These are phyloP conservation scores for Carettochelys insculpta DNA, from an alignment of 2,113 vertebrate species.

Conservation along the genomic window DNA sequence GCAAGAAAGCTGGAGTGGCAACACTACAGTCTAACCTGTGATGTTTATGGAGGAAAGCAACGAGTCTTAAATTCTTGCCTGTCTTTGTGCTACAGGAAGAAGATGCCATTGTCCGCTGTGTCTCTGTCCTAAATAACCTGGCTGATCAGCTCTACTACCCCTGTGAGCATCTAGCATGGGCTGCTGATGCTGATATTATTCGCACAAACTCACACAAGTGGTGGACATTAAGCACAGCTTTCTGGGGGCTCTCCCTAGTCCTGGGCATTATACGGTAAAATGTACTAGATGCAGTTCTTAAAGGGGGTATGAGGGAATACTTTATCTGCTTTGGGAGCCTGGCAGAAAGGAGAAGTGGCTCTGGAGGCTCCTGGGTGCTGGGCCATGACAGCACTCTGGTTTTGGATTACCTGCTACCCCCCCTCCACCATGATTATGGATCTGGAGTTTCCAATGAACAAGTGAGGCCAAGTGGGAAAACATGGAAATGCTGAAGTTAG, in stretches of 20 bases:
- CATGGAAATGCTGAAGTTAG: neutral
- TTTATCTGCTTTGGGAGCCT: neutral
- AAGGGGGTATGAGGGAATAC: neutral
- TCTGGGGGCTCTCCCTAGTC: constrained; percentile 89
- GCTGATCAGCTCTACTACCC: constrained; percentile 96
- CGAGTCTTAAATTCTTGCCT: neutral
- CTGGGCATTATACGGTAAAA: constrained; percentile 86
- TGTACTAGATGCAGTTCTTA: neutral
- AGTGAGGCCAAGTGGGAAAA: neutral
- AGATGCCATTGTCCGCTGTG: constrained; percentile 80
- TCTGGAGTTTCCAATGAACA: neutral
- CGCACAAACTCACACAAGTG: constrained; percentile 78
- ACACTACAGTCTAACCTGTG: neutral
- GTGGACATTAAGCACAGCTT: constrained; percentile 84
- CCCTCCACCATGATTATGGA: too few relatives aligned
- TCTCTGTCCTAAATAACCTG: constrained; percentile 87
- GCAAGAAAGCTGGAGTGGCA: neutral
- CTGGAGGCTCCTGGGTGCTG: neutral
- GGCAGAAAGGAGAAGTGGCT: neutral
- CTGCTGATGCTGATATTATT: constrained; percentile 84
- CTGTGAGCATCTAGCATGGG: constrained; percentile 95
- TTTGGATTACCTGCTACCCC: neutral
- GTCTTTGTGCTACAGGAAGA: constrained; percentile 81
- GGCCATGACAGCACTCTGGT: neutral
- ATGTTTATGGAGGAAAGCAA: neutral